Base-by-base conservation (phyloP, 2,888 invertebrate species). In the Horisme vitalbata region DNA sequence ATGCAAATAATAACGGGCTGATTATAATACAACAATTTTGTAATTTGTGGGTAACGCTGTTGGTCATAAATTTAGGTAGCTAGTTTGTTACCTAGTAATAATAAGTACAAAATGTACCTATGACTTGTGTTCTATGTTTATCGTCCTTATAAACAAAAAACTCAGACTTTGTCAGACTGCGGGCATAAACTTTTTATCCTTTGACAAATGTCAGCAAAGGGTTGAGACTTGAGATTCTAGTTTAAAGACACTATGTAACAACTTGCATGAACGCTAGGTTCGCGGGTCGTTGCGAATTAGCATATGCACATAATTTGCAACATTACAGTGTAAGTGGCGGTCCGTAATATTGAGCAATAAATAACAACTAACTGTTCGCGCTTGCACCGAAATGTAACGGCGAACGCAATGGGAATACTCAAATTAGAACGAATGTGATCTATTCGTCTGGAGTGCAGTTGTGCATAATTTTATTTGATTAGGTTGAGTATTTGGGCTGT, bases 241-340 rank as follows among this genome's bases (percentile, higher is more conserved):
- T 3, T 6, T n/a, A 18, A 12, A 18, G 36, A 8, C 28, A 45
- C 35, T 21, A 31, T 21, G 48, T 12, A 39, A 38, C 43, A 30
- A 49, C 39, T 49, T 41, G 44, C 39, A 49, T 35, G 43, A 47
- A 7, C 28, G 44, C 44, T 46, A 49, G 52, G 59, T 61, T 63
- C 59, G 59, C 59, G 56, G 52, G 59, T 57, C 55, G 59, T 56
- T 50, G 27, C 49, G 56, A 71, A 74, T 74, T 74, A 71, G 60
- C 74, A 74, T 74, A 71, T 68, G 65, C 65, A 68, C 70, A 71
- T 74, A 74, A 74, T 73, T 71, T 62, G 57, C 57, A 49, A 65
- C 45, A 70, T 65, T 64, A 68, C 66, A 12, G 50, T 35, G 61
- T 71, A 73, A 74, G 73, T 69, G 65, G 64, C 55, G 61, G 52